A percentile compares a stretch with the other conserved stretches of the same genome.
phyloP scores from a whole-genome alignment of 2,888 invertebrate species.

The Aphidoletes aphidimyza region DNA sequence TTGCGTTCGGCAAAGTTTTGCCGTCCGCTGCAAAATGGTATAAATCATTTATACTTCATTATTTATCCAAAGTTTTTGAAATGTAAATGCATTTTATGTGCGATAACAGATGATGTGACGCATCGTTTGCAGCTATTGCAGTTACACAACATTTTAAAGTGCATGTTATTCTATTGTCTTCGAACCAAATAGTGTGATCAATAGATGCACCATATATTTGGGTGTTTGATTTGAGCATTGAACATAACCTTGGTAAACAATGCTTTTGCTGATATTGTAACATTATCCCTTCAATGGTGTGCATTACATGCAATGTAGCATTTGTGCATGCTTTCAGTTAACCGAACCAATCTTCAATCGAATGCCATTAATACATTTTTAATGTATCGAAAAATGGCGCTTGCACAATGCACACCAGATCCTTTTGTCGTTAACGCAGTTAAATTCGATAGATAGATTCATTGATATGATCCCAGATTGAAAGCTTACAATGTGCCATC shows the following conservation, averaged over 20 bases:
- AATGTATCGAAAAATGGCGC: neutral
- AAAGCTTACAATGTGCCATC: neutral
- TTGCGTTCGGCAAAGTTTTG: neutral
- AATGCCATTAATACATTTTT: slow-evolving; percentile 17
- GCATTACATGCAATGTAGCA: too few relatives aligned
- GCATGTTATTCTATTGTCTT: neutral
- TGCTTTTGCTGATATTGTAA: neutral
- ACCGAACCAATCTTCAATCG: neutral
- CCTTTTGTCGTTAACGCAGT: neutral
- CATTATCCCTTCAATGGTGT: neutral
- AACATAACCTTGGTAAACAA: neutral
- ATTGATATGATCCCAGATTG: too few relatives aligned
- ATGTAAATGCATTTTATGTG: slow-evolving; percentile 15
- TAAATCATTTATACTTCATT: slow-evolving; percentile 36
- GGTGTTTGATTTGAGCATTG: too few relatives aligned
- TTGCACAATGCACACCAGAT: neutral
- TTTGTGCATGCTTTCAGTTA: slow-evolving; percentile 2
- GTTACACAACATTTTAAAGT: neutral
- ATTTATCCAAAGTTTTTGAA: slow-evolving; percentile 30
- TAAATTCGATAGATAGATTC: too few relatives aligned
- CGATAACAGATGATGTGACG: slow-evolving; percentile 41
- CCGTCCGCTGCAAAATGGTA: neutral
- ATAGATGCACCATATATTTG: too few relatives aligned
- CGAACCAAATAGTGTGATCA: neutral
- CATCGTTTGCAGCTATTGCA: neutral